These are phyloP conservation scores for Otus sunia DNA, from an alignment of 2,113 vertebrate species.

Conservation along the genomic window DNA sequence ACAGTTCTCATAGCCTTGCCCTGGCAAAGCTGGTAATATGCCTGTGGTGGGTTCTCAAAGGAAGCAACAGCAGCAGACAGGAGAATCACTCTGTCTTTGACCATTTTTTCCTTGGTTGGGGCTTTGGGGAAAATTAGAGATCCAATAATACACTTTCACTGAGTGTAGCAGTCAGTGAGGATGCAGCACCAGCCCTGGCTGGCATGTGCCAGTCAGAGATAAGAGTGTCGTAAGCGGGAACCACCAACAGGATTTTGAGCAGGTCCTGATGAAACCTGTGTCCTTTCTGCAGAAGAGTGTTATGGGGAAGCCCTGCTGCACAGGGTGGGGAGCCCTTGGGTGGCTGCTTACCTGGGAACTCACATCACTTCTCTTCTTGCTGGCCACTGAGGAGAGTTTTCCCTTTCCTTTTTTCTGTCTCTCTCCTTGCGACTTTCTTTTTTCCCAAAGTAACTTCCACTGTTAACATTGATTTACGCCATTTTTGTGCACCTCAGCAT, in stretches of 20 bases:
- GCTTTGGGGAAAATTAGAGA: background rate
- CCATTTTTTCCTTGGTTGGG: background rate
- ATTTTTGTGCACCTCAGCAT: background rate
- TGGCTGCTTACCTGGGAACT: background rate
- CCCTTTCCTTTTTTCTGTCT: background rate
- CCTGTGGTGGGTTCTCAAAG: background rate
- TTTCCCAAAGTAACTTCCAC: background rate
- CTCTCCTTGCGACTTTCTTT: background rate
- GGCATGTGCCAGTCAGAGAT: rapidly evolving
- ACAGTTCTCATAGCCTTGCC: rapidly evolving
- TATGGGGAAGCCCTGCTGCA: background rate
- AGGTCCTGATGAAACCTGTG: background rate
- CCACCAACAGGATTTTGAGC: background rate
- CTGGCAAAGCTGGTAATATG: background rate
- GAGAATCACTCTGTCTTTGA: background rate
- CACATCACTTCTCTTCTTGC: background rate
- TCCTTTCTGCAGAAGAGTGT: background rate
- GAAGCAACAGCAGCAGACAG: background rate
- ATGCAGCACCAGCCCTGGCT: background rate
- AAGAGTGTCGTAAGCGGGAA: background rate
- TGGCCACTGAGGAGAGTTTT: background rate
- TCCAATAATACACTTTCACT: background rate
- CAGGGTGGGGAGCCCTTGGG: background rate
- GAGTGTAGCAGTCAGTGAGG: background rate
- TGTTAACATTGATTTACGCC: background rate